Evolutionary conservation across 2,888 invertebrate species (phyloP), one percentile per base, ranked within the genome.

Genomic region (Ophioninae sp.): DNA sequence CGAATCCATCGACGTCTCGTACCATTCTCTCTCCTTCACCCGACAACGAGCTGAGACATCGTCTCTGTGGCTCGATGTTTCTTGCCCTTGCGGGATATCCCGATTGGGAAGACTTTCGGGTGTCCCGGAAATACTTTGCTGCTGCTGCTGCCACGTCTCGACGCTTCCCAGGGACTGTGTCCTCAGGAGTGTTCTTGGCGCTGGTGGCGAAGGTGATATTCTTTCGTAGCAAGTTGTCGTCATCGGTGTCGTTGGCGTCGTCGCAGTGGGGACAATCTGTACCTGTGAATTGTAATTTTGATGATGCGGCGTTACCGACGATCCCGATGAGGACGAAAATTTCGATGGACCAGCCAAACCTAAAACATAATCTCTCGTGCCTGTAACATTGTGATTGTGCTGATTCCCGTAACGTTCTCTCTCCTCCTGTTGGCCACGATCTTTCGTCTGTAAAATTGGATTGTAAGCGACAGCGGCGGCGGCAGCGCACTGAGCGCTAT

Each of bases 1-100:
- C 7, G 90, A 94, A 91, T 96, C 96, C 86, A 96, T 90, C 5
- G 95, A 95, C 0, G 95, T 95, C 90, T 96, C 96, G 89, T 95
- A 95, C 96, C 96, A 96, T 86, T 95, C 95, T 87, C 95, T 95
- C 88, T 95, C 95, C 76, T 87, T 92, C 30, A 84, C 88, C 10
- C 79, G 73, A 83, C 91, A 92, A 30, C 91, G 87, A 41, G 81
- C 85, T 2, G 79, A 75, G 30, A 87, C 87, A 17, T 89, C 86
- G 13, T 78, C 77, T 78, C 17, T 84, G 20, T 90, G 89, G 30
- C 68, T 74, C 71, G 58, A 64, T 3, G n/a, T 59, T 22, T 81
- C 74, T 37, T 75, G 74, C 64, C 58, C 37, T 58, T 71, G 71
- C 6, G 71, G 67, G 0, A 64, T 64, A 23, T 85, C 81, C 9